Percentiles rank a stretch among this genome's conserved stretches.
Conservation (phyloP, 2,888 invertebrate genomes). For the Disparrhopalites patrizii region DNA sequence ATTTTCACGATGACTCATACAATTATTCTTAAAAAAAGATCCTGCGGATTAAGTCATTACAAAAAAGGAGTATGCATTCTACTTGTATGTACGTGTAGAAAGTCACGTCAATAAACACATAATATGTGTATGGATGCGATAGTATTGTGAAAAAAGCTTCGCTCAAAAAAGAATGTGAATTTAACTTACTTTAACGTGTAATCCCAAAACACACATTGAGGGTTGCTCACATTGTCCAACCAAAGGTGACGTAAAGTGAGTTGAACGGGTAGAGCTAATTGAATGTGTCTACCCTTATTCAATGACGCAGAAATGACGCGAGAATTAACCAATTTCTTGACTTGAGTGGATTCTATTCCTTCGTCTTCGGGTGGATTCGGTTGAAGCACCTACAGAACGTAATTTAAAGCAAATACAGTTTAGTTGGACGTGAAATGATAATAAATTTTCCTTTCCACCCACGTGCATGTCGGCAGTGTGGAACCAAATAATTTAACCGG, state of each 20-base stretch:
- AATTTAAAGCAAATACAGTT: background rate
- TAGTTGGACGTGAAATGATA: background rate
- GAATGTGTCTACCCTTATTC: conserved; percentile 82
- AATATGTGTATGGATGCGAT: too few species aligned
- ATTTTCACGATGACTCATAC: too few species aligned
- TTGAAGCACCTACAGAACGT: conserved; percentile 43
- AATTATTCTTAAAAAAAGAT: too few species aligned
- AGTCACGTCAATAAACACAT: too few species aligned
- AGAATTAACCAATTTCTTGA: conserved; percentile 54
- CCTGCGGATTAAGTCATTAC: too few species aligned
- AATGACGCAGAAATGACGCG: conserved; percentile 87
- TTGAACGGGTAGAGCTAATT: conserved; percentile 77
- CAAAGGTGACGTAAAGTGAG: conserved; percentile 77
- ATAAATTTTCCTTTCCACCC: background rate
- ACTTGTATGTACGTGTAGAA: too few species aligned
- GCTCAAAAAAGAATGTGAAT: too few species aligned
- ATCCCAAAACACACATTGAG: conserved; percentile 91
- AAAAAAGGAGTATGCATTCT: too few species aligned
- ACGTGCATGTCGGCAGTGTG: background rate
- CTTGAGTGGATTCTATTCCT: background rate
- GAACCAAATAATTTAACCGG: background rate
- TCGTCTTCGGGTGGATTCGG: conserved; percentile 38
- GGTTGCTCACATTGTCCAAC: conserved; percentile 83
- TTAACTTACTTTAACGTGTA: conserved; percentile 55
- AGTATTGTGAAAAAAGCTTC: too few species aligned